A percentile compares a stretch with the other conserved stretches of the same genome.
Conservation (phyloP, 2,797 vertebrate genomes). For the Mus caroli region DNA sequence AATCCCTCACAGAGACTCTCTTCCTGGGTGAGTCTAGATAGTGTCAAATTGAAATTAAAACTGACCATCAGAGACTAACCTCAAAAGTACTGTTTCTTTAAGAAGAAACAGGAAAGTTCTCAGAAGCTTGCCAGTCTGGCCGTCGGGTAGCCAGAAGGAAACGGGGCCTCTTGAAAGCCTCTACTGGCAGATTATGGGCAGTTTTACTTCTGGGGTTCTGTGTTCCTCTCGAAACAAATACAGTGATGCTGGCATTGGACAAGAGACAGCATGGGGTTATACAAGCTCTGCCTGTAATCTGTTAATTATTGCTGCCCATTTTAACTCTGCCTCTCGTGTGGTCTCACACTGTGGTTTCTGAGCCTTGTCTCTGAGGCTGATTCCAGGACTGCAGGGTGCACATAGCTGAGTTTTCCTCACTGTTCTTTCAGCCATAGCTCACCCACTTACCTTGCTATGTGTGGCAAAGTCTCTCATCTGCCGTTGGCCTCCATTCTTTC, state of each 20-base stretch:
- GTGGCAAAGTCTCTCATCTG: not conserved
- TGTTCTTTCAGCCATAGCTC: not conserved
- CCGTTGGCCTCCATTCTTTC: not conserved
- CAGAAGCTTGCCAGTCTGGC: not conserved
- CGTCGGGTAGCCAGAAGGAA: not conserved
- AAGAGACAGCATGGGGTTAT: not conserved
- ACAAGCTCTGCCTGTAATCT: not conserved
- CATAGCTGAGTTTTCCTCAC: not conserved
- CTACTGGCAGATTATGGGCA: not conserved
- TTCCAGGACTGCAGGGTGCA: not conserved
- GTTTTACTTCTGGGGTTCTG: not conserved
- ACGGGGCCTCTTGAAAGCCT: not conserved
- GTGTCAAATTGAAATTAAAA: not conserved
- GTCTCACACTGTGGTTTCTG: not conserved
- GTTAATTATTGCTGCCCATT: not conserved
- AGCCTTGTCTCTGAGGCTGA: not conserved
- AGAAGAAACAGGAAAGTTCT: not conserved
- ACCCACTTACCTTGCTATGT: not conserved
- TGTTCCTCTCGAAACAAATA: not conserved
- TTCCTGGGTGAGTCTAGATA: not conserved
- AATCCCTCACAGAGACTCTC: not conserved
- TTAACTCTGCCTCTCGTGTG: not conserved
- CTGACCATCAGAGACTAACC: not conserved
- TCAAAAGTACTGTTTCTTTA: not conserved
- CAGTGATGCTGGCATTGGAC: too few species aligned